Evolutionary conservation across 2,113 vertebrate genomes (phyloP).

Genomic region (Crypturellus undulatus): DNA sequence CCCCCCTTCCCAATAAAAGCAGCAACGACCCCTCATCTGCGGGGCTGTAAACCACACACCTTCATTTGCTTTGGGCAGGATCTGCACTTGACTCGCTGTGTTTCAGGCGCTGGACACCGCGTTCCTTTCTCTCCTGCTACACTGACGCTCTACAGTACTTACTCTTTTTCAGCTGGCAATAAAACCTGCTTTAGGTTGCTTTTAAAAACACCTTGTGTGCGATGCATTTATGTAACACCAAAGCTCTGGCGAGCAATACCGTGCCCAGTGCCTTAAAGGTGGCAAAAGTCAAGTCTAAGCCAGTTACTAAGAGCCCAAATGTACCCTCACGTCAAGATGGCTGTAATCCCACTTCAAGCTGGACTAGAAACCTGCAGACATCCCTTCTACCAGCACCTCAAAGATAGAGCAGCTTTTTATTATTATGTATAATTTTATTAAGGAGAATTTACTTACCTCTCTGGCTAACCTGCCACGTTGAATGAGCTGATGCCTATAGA

Average conservation of each 20-base stretch:
- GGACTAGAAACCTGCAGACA: not conserved
- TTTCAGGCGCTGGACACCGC: not conserved
- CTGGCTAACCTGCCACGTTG: not conserved
- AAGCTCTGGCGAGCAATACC: not conserved
- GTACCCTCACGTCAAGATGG: not conserved
- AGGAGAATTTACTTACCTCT: not conserved
- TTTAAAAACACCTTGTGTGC: not conserved
- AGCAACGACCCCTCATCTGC: rapidly evolving
- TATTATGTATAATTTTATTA: not conserved
- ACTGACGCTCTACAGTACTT: not conserved
- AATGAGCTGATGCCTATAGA: not conserved
- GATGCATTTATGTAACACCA: not conserved
- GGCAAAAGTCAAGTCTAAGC: not conserved
- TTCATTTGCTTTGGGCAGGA: not conserved
- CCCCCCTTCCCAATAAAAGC: not conserved
- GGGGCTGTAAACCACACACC: not conserved
- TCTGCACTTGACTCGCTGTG: not conserved
- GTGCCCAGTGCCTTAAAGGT: rapidly evolving
- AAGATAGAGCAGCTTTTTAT: not conserved
- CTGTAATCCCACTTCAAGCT: not conserved
- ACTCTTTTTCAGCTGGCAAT: not conserved
- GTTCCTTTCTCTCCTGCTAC: not conserved
- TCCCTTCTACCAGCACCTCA: not conserved
- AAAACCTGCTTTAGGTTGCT: not conserved
- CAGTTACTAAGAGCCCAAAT: not conserved